Conservation (phyloP, 2,113 vertebrate genomes). For the Bambusicola thoracicus region DNA sequence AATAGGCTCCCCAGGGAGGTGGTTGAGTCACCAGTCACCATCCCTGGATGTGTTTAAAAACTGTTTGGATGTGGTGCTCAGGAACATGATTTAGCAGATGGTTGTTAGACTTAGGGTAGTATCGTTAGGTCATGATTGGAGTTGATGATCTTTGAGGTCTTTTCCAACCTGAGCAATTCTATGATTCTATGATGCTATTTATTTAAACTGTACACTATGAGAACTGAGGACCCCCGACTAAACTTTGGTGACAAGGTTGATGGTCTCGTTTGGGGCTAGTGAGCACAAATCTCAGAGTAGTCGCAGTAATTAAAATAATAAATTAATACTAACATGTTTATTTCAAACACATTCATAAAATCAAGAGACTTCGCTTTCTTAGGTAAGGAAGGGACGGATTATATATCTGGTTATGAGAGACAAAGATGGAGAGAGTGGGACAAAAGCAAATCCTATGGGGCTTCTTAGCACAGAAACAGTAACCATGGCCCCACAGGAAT, state of each 20-base stretch:
- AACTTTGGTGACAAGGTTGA: not conserved
- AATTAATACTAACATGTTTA: not conserved
- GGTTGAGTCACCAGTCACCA: too few species aligned
- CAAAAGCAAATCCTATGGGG: not conserved
- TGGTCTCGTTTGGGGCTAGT: not conserved
- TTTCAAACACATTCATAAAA: not conserved
- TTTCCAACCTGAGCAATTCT: too few species aligned
- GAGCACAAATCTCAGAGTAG: not conserved
- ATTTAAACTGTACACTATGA: not conserved
- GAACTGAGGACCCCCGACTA: not conserved
- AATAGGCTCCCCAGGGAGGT: too few species aligned
- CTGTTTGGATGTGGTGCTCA: too few species aligned
- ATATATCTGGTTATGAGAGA: fast-evolving
- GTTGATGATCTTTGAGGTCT: too few species aligned
- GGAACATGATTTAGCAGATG: too few species aligned
- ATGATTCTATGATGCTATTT: too few species aligned
- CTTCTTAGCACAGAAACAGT: not conserved
- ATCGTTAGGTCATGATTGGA: too few species aligned
- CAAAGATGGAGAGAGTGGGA: not conserved
- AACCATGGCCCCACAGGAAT: fast-evolving
- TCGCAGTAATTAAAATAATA: not conserved
- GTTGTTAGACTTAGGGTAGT: too few species aligned
- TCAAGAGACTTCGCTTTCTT: not conserved
- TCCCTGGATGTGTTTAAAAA: too few species aligned
- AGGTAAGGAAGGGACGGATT: not conserved